Evolutionary conservation across 2,113 vertebrate genomes (phyloP).

Genomic region (Dolichotis patagonum): DNA sequence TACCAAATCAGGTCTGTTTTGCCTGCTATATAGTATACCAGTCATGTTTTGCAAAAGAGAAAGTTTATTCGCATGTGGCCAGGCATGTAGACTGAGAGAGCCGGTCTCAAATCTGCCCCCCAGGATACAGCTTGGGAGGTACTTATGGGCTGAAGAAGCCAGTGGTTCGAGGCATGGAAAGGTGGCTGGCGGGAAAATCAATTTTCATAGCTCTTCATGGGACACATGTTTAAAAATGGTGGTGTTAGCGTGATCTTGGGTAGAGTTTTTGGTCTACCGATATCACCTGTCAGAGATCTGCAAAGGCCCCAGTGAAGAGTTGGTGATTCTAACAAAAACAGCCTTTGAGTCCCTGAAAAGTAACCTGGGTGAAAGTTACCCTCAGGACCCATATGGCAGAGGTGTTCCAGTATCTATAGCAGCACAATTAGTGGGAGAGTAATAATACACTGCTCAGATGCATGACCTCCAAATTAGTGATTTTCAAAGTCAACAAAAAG

Average conservation of each 20-base stretch:
- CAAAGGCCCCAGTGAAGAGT: neutral
- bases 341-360: neutral
- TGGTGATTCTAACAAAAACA: neutral
- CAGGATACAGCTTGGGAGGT: neutral
- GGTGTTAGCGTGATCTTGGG: neutral
- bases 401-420: neutral
- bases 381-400: neutral
- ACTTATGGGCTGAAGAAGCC: neutral
- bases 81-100: neutral
- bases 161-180: neutral
- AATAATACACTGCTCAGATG: too few species aligned
- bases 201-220: neutral
- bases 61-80: neutral
- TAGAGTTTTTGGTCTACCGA: neutral
- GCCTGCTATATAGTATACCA: too few species aligned
- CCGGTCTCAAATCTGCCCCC: neutral
- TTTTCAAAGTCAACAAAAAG: neutral
- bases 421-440: neutral
- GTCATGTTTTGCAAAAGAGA: neutral
- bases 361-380: neutral
- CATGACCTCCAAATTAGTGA: neutral
- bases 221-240: neutral
- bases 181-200: neutral
- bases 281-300: too few species aligned
- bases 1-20: neutral